Percentiles rank a stretch among this genome's conserved stretches.
These are phyloP conservation scores for human DNA, from an alignment of 2,113 vertebrate species.

Conservation along the genomic window DNA sequence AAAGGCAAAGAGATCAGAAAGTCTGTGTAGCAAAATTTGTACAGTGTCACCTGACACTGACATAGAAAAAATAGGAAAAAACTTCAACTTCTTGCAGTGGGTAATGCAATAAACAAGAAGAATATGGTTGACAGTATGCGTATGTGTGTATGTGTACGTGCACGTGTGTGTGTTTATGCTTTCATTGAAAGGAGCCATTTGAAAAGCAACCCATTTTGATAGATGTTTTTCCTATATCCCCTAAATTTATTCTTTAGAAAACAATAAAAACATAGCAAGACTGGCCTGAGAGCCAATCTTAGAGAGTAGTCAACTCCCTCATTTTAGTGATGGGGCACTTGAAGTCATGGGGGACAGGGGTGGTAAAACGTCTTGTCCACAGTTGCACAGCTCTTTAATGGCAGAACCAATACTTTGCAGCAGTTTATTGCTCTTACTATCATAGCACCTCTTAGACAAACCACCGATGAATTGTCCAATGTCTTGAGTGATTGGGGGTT, in stretches of 20 bases:
- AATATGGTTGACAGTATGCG: accelerated
- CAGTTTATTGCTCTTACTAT: neutral
- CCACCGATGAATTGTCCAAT: neutral
- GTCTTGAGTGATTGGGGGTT: neutral
- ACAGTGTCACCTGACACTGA: neutral
- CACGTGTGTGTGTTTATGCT: neutral
- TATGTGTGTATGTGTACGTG: neutral
- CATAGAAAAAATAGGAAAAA: neutral
- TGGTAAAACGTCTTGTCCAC: neutral
- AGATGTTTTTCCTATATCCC: neutral
- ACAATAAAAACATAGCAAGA: neutral
- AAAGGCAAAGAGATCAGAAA: slow-evolving; percentile 44
- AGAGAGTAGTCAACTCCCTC: neutral
- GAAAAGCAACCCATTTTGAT: neutral
- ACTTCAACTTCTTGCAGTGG: neutral
- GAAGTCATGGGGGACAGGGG: neutral
- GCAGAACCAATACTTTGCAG: neutral
- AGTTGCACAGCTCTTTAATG: neutral
- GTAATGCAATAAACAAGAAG: neutral
- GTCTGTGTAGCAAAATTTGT: neutral
- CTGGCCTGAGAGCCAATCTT: neutral
- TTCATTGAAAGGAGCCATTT: neutral
- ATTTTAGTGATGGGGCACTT: neutral
- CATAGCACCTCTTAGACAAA: neutral
- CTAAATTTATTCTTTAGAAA: neutral